These are phyloP conservation scores for Protonemura montana DNA, from an alignment of 2,888 invertebrate species.

Conservation along the genomic window DNA sequence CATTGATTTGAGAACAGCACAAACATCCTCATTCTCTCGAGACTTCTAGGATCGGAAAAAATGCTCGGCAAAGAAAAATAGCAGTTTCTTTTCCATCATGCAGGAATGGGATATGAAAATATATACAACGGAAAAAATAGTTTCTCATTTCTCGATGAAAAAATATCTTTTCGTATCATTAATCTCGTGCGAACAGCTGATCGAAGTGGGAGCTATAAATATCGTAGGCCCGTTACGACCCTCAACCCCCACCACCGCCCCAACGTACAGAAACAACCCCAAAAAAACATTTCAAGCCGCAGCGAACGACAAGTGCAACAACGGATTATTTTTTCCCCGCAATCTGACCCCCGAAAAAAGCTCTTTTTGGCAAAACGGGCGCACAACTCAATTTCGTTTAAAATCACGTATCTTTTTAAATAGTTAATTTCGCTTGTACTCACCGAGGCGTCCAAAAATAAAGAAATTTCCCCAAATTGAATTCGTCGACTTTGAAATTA, in stretches of 20 bases:
- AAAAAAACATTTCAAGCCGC: neutral
- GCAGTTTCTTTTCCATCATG: neutral
- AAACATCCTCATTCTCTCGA: neutral
- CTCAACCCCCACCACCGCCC: neutral
- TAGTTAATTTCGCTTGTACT: neutral
- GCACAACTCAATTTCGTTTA: neutral
- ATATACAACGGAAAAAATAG: neutral
- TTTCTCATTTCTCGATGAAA: slow-evolving; percentile 32
- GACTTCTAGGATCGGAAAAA: slow-evolving; percentile 1
- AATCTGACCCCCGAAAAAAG: neutral
- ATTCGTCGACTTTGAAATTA: slow-evolving; percentile 31
- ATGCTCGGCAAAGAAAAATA: neutral
- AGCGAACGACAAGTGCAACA: neutral
- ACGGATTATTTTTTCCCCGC: neutral
- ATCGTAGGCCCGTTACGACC: slow-evolving; percentile 38
- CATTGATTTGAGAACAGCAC: slow-evolving; percentile 36
- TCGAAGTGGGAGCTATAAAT: slow-evolving; percentile 50
- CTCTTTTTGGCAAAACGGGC: neutral
- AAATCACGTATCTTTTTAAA: neutral
- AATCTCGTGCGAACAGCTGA: slow-evolving; percentile 51
- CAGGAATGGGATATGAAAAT: slow-evolving; percentile 12
- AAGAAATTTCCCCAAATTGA: slow-evolving; percentile 13
- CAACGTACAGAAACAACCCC: neutral
- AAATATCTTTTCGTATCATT: slow-evolving; percentile 48
- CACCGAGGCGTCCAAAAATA: slow-evolving; percentile 2